phyloP scores from a whole-genome alignment of 1,140 invertebrate genomes.

The Lordiphosa mommai region DNA sequence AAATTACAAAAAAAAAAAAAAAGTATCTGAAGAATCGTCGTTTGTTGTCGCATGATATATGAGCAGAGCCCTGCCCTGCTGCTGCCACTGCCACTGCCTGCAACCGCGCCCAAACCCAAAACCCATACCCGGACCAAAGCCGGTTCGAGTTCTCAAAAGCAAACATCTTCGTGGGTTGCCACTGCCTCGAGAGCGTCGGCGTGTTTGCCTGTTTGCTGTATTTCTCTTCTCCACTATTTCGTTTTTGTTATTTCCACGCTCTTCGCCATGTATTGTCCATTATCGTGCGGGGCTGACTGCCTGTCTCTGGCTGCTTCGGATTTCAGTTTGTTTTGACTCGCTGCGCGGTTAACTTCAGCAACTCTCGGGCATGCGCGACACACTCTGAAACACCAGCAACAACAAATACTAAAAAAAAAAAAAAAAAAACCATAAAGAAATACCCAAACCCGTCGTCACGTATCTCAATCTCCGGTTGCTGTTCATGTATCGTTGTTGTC shows the following conservation, averaged over 20 bases:
- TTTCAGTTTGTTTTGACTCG: slow-evolving; percentile 60
- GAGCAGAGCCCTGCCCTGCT: slow-evolving; percentile 58
- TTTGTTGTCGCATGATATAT: slow-evolving; percentile 70
- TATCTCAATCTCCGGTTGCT: slow-evolving; percentile 10
- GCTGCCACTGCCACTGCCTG: slow-evolving; percentile 21
- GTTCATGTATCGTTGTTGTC: slow-evolving; percentile 12
- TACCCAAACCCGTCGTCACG: slow-evolving; percentile 8
- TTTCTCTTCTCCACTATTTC: slow-evolving; percentile 34
- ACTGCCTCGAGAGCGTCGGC: slow-evolving; percentile 34
- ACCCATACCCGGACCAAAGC: slow-evolving; percentile 41
- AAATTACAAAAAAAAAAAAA: slow-evolving; percentile 4
- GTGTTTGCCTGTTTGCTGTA: slow-evolving; percentile 20
- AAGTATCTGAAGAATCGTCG: slow-evolving; percentile 52
- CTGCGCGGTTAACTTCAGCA: slow-evolving; percentile 53
- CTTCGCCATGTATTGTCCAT: slow-evolving; percentile 14
- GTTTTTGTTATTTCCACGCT: slow-evolving; percentile 46
- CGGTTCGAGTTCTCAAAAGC: slow-evolving; percentile 44
- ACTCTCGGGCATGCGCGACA: slow-evolving; percentile 30
- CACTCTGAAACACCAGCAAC: slow-evolving; percentile 16
- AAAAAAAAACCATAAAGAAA: slow-evolving; percentile 10
- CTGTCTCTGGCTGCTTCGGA: slow-evolving; percentile 7
- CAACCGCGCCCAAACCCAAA: slow-evolving; percentile 47
- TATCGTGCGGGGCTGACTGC: slow-evolving; percentile 1
- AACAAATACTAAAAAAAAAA: slow-evolving; percentile 19
- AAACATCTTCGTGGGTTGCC: slow-evolving; percentile 44